These are phyloP conservation scores for Lycophotia porphyrea DNA, from an alignment of 2,888 invertebrate species.

Conservation along the genomic window DNA sequence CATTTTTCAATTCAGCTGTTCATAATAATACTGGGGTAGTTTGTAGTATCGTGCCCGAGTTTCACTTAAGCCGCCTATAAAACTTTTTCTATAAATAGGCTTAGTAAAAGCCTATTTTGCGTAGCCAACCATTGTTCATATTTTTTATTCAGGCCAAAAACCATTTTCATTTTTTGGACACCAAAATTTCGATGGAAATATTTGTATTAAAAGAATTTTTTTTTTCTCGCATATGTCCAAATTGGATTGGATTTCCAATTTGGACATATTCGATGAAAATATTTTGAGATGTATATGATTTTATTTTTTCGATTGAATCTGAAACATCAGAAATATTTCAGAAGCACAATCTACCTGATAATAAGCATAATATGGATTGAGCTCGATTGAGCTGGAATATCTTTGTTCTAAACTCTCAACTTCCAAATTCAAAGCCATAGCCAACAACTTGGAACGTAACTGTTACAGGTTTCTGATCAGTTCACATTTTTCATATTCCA, in stretches of 20 bases:
- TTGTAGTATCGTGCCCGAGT: conserved; percentile 36
- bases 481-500: conserved; percentile 75
- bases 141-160: conserved; percentile 15
- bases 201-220: neutral
- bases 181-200: neutral
- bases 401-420: neutral
- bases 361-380: neutral
- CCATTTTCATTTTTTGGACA: neutral
- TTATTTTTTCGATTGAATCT: neutral
- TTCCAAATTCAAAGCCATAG: neutral
- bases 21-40: conserved; percentile 60
- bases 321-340: neutral
- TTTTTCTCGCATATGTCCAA: neutral
- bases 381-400: neutral
- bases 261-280: neutral
- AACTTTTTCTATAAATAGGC: conserved; percentile 60
- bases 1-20: conserved; percentile 64
- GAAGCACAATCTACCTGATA: neutral
- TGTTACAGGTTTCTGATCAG: neutral
- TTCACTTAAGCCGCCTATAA: conserved; percentile 40
- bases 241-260: neutral
- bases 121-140: neutral
- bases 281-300: neutral
- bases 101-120: conserved; percentile 33
- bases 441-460: neutral